Evolutionary conservation across 2,113 vertebrate genomes (phyloP).

Genomic region (Athene cunicularia): DNA sequence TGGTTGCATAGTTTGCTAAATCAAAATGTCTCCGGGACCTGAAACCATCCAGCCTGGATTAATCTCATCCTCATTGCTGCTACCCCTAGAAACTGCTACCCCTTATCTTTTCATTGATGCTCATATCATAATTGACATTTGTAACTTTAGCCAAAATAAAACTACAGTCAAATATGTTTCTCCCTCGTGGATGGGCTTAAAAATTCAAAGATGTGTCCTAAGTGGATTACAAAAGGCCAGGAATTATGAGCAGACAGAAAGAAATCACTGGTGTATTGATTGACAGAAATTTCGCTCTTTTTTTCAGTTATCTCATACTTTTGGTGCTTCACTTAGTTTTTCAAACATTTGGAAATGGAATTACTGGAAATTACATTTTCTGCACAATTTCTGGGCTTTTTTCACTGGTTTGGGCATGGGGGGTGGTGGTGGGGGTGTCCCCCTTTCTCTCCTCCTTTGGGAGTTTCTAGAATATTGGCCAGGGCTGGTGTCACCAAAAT

Average conservation of each 20-base stretch:
- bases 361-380: not conserved
- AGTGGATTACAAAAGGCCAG: not conserved
- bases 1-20: not conserved
- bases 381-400: not conserved
- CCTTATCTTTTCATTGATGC: not conserved
- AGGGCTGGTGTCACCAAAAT: not conserved
- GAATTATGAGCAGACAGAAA: not conserved
- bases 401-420: not conserved
- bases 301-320: not conserved
- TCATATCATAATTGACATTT: not conserved
- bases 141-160: not conserved
- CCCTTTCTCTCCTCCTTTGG: not conserved
- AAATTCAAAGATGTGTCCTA: not conserved
- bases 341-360: not conserved
- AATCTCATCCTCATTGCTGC: not conserved
- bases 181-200: not conserved
- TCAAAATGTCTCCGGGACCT: not conserved
- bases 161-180: not conserved
- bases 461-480: not conserved
- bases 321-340: not conserved
- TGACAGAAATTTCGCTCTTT: not conserved
- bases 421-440: too few species aligned
- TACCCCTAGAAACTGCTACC: not conserved
- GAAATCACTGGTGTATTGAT: not conserved
- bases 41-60: not conserved